These are phyloP conservation scores for Amniataba percoides DNA, from an alignment of 2,797 vertebrate genomes.

Conservation along the genomic window DNA sequence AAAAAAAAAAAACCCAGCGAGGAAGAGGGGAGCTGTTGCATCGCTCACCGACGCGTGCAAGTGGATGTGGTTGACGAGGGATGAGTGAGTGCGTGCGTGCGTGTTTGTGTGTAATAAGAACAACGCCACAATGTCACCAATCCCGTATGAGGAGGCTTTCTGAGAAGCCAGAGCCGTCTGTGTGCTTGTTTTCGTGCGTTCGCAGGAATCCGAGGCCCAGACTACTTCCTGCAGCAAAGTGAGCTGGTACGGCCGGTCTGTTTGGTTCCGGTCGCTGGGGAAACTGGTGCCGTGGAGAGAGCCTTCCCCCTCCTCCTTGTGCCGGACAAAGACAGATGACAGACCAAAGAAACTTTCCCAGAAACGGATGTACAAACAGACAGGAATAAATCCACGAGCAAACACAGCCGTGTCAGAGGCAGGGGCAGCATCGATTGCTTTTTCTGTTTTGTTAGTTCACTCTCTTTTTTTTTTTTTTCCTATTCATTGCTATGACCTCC, in stretches of 20 bases:
- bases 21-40: constrained; percentile 47
- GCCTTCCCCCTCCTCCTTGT: neutral
- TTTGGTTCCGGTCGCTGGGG: constrained; percentile 49
- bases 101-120: neutral
- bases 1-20: constrained; percentile 26
- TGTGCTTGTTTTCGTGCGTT: constrained; percentile 21
- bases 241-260: constrained; percentile 39
- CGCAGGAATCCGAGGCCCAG: constrained; percentile 25
- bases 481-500: constrained; percentile 30
- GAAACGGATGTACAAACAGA: constrained; percentile 45
- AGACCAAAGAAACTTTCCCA: constrained; percentile 46
- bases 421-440: constrained; percentile 32
- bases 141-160: constrained; percentile 37
- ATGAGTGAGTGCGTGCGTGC: constrained; percentile 5
- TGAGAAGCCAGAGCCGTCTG: constrained; percentile 49
- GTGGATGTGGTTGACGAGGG: constrained; percentile 52
- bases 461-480: constrained; percentile 23
- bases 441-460: constrained; percentile 27
- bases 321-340: constrained; percentile 52
- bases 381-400: constrained; percentile 48
- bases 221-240: constrained; percentile 10
- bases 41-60: constrained; percentile 19
- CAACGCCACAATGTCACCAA: constrained; percentile 1
- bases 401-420: constrained; percentile 35
- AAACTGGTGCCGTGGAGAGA: constrained; percentile 46